Evolutionary conservation across 1,140 invertebrate genomes (phyloP).

Genomic region (Penaeus indicus): DNA sequence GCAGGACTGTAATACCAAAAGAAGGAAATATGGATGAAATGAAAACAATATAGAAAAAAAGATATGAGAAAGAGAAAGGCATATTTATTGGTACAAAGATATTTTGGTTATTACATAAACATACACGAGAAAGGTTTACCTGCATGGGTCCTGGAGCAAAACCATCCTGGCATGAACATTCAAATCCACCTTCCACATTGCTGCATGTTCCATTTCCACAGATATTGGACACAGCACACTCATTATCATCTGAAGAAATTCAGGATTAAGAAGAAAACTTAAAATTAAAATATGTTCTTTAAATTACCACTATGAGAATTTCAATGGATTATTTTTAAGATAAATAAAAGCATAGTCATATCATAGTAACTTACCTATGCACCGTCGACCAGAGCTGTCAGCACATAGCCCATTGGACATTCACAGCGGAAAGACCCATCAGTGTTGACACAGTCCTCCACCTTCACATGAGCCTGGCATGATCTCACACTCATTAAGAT

Average conservation of each 20-base stretch:
- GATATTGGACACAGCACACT: constrained; percentile 80
- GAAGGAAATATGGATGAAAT: neutral
- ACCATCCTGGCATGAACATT: constrained; percentile 82
- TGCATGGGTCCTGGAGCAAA: constrained; percentile 81
- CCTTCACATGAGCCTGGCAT: constrained; percentile 79
- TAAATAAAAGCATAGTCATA: neutral
- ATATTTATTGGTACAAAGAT: too few relatives aligned
- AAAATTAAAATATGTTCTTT: neutral
- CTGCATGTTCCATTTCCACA: constrained; percentile 88
- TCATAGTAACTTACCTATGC: constrained; percentile 75
- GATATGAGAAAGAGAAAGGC: too few relatives aligned
- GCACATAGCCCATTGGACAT: constrained; percentile 79
- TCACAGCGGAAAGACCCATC: constrained; percentile 76
- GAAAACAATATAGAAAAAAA: too few relatives aligned
- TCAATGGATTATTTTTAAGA: neutral
- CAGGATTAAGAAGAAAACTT: neutral
- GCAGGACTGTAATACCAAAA: constrained; percentile 75
- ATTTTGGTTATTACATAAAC: too few relatives aligned
- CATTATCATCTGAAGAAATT: constrained; percentile 77
- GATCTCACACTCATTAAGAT: constrained; percentile 81
- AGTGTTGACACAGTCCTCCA: constrained; percentile 77
- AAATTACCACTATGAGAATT: too few relatives aligned
- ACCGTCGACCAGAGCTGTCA: constrained; percentile 79
- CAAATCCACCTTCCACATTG: constrained; percentile 86
- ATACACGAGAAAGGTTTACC: constrained; percentile 9